Base-by-base conservation (phyloP, 23 tunicate genomes). In the Halocynthia aurantium region DNA sequence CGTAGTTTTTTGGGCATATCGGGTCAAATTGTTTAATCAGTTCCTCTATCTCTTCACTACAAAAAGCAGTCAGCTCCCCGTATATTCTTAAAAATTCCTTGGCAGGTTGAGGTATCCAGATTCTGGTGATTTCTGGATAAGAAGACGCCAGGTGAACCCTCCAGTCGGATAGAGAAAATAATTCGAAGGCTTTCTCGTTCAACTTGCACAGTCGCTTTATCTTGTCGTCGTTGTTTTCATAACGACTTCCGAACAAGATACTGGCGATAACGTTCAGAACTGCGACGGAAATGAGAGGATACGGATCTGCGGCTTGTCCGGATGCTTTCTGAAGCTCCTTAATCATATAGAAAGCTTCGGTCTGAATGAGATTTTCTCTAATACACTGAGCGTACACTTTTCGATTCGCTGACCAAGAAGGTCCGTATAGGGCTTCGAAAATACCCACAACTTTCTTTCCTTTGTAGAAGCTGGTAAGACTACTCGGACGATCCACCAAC, bases 211-310 rank as follows among this genome's bases (percentile, higher is more conserved):
- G 22, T 7, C 44, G 20, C 11, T 22, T 65, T 49, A 65, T 65
- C 31, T 65, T 65, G n/a, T 11, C 10, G 70, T 65, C 19, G 0
- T 65, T 2, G 70, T 20, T 20, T 0, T 57, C 72, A 10, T 8
- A 75, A 9, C 79, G 20, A 49, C 56, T 55, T 17, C 79, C 79
- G 11, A 75, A 11, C 20, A 52, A 10, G 31, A 75, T 17, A 75
- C 50, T 21, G 17, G 67, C 17, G 2, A 75, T 22, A 10, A 75
- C 79, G 72, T 75, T 80, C 10, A 80, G 60, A 10, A 69, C 62
- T 63, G 75, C 83, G 44, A 31, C 44, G 44, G 44, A 31, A 31
- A 31, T 31, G 1, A 31, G 2, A 31, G 44, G 44, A 4, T 31
- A 4, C 4, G 44, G 44, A 31, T 31, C 44, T 31, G 4, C 4